phyloP scores from a whole-genome alignment of 2,888 invertebrate species.

The Meteorus cinctellus region DNA sequence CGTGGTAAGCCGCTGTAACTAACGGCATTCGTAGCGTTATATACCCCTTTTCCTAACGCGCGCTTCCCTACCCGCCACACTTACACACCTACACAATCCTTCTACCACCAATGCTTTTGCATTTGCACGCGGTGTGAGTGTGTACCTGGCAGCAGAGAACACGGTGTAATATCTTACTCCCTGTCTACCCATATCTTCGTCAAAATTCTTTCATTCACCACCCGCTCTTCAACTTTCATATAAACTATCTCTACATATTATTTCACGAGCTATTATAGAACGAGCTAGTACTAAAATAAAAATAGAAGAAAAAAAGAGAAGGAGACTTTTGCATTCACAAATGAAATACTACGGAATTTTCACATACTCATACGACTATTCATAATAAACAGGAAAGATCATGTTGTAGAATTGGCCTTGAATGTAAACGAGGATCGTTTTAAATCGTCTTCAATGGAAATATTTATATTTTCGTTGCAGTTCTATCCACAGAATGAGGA shows the following conservation, averaged over 20 bases:
- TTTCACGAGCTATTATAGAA: background rate
- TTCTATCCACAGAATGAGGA: slow-evolving; percentile 11
- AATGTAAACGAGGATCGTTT: slow-evolving; percentile 30
- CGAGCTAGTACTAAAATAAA: background rate
- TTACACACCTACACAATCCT: background rate
- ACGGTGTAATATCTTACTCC: background rate
- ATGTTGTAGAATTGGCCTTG: slow-evolving; percentile 15
- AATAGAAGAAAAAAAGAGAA: background rate
- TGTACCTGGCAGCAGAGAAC: background rate
- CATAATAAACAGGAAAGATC: slow-evolving; percentile 32
- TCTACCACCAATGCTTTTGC: background rate
- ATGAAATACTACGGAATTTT: slow-evolving; percentile 50
- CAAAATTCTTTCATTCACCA: background rate
- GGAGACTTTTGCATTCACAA: slow-evolving; percentile 55
- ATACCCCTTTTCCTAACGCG: background rate
- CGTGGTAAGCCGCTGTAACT: slow-evolving; percentile 19
- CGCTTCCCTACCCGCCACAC: background rate
- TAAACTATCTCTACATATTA: background rate
- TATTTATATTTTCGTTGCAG: slow-evolving; percentile 36
- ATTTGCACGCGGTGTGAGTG: background rate
- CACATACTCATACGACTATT: slow-evolving; percentile 33
- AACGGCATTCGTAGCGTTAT: slow-evolving; percentile 16
- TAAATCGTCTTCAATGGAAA: slow-evolving; percentile 41
- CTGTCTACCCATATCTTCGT: slow-evolving; percentile 5
- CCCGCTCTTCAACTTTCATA: slow-evolving; percentile 2